A percentile compares a stretch with the other conserved stretches of the same genome.
phyloP scores from a whole-genome alignment of 1,140 invertebrate species.

The Centruroides sculpturatus region DNA sequence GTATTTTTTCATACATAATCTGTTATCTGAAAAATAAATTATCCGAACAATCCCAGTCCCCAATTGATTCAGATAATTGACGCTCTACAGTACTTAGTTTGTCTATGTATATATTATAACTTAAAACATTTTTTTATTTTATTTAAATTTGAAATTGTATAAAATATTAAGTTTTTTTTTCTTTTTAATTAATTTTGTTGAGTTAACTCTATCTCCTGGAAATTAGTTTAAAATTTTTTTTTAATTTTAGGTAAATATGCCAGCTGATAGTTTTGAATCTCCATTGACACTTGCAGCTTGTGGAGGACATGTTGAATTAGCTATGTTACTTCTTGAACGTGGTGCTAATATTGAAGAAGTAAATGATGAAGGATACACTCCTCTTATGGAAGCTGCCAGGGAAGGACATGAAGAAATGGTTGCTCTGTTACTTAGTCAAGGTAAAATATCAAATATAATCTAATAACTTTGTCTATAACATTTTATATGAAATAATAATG shows the following conservation, averaged over 20 bases:
- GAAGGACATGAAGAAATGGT: slow-evolving; percentile 99
- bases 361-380: slow-evolving; percentile 98
- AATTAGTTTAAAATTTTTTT: background rate
- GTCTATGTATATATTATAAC: background rate
- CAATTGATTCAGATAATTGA: too few species aligned
- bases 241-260: slow-evolving; percentile 75
- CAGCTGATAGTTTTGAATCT: slow-evolving; percentile 97
- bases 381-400: slow-evolving; percentile 94
- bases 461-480: too few species aligned
- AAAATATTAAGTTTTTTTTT: too few species aligned
- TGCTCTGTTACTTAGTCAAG: slow-evolving; percentile 76
- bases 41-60: too few species aligned
- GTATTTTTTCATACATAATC: too few species aligned
- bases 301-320: slow-evolving; percentile 93
- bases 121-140: background rate
- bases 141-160: too few species aligned
- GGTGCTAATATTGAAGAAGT: slow-evolving; percentile 98
- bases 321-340: slow-evolving; percentile 82
- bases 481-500: too few species aligned
- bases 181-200: too few species aligned
- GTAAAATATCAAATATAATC: slow-evolving; percentile 27
- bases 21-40: too few species aligned
- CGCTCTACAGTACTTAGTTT: too few species aligned
- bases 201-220: background rate
- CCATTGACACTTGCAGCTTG: slow-evolving; percentile 94